These are phyloP conservation scores for Rhagophthalmus giganteus DNA, from an alignment of 2,888 invertebrate species.

Conservation along the genomic window DNA sequence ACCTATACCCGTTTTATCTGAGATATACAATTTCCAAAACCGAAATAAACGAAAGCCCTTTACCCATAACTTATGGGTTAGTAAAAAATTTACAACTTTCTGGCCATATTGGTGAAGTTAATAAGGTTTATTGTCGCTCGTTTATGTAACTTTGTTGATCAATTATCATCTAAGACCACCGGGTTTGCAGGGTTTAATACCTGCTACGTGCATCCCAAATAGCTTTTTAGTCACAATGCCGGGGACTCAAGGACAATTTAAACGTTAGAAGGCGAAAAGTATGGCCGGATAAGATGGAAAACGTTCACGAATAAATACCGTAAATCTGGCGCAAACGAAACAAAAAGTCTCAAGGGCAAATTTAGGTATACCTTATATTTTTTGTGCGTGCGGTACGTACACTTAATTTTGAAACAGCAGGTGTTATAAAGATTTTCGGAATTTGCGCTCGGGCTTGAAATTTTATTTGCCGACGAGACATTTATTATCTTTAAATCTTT, in stretches of 20 bases:
- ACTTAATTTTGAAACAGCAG: conserved; percentile 29
- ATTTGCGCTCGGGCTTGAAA: conserved; percentile 29
- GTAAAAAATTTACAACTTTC: conserved; percentile 35
- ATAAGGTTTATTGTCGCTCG: conserved; percentile 39
- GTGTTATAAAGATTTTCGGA: conserved; percentile 27
- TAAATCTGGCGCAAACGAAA: conserved; percentile 27
- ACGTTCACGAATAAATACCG: conserved; percentile 19
- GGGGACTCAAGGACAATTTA: conserved; percentile 21
- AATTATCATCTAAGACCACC: conserved; percentile 42
- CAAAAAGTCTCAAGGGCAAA: conserved; percentile 32
- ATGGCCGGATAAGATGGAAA: conserved; percentile 10
- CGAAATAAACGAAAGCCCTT: conserved; percentile 29
- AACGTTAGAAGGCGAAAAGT: conserved; percentile 21
- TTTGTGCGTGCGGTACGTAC: conserved; percentile 14
- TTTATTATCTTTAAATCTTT: conserved; percentile 32
- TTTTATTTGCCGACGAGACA: conserved; percentile 34
- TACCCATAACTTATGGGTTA: conserved; percentile 31
- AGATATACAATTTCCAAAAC: conserved; percentile 20
- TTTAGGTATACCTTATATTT: conserved; percentile 29
- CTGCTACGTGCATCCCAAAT: conserved; percentile 32
- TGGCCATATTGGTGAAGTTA: conserved; percentile 34
- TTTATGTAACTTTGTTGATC: conserved; percentile 38
- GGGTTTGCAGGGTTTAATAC: conserved; percentile 39
- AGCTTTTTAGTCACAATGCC: conserved; percentile 20
- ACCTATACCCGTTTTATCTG: conserved; percentile 9